These are phyloP conservation scores for Peribatodes rhomboidaria DNA, from an alignment of 2,888 invertebrate species.

Conservation along the genomic window DNA sequence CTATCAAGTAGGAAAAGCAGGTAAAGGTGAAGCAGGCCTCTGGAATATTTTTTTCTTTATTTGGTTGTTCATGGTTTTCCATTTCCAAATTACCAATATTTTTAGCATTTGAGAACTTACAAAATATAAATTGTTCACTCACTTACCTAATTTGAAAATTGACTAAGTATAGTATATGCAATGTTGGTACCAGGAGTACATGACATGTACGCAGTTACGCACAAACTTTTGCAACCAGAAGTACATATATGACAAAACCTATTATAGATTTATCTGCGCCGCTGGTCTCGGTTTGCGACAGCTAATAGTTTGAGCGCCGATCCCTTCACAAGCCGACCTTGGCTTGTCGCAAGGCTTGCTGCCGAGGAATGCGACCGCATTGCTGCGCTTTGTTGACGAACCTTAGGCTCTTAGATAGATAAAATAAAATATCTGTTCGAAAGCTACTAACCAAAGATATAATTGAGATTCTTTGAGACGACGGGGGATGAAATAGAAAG, in stretches of 20 bases:
- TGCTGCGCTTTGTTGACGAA: conserved; percentile 69
- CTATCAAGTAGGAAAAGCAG: too few species aligned
- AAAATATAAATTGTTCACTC: too few species aligned
- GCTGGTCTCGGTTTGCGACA: conserved; percentile 40
- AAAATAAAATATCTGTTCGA: conserved; percentile 47
- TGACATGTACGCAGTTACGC: background rate
- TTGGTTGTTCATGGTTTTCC: too few species aligned
- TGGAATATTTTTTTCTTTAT: too few species aligned
- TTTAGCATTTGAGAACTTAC: too few species aligned
- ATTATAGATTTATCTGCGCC: conserved; percentile 23
- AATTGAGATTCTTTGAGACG: background rate
- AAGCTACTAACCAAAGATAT: background rate
- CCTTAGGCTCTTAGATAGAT: conserved; percentile 57
- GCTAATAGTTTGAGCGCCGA: conserved; percentile 52
- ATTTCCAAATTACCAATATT: too few species aligned
- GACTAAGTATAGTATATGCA: background rate
- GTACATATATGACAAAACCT: conserved; percentile 8
- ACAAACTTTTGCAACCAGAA: conserved; percentile 9
- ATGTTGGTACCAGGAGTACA: too few species aligned
- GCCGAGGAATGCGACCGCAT: conserved; percentile 78
- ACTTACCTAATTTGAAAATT: background rate
- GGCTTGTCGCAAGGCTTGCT: conserved; percentile 74
- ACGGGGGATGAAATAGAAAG: background rate
- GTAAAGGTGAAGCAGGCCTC: too few species aligned
- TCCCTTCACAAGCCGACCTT: conserved; percentile 83